Evolutionary conservation across 2,113 vertebrate species (phyloP), one percentile per base, ranked within the genome.

Genomic region (Carassius carassius): DNA sequence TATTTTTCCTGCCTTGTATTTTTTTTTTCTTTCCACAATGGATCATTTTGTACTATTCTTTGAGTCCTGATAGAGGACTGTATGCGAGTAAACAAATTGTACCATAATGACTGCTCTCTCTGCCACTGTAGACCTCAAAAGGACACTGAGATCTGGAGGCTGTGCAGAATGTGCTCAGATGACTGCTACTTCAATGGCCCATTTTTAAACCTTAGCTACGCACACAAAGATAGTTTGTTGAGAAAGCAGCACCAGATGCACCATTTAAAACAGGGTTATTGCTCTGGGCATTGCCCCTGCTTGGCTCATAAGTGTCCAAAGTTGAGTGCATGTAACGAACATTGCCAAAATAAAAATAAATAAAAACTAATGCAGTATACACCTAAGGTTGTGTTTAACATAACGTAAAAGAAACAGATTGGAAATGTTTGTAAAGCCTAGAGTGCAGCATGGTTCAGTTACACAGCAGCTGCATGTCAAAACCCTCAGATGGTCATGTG

Each of bases 171-270:
- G 75, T 60, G 62, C 84, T 88, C 88, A 88, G 86, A 88, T 88
- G 86, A 89, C 81, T 70, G 16, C 49, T 56, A 32, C 29, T 84
- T 84, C 78, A 82, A 47, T 69, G 47, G 32, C 29, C 81, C 67
- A 65, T 84, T 88, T 54, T 11, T 25, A 75, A 37, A 23, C 69
- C 35, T 21, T 21, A 16, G 44, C 23, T 3, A 35, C 1, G 12
- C 32, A 80, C 58, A 89, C 85, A 90, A 88, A 78, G 70, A 65
- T 67, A 76, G 80, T 75, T 82, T 90, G 84, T 90, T 87, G 13
- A 69, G 21, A 21, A 78, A 19, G 63, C 67, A 12, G 58, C 56
- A 29, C 60, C 14, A 82, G 58, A 47, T 75, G 32, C 21, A 58
- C 67, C 58, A 74, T 69, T 75, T 75, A 19, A 84, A 85, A 44